Conservation (phyloP, 1,140 invertebrate genomes). For the Calephelis virginiensis region DNA sequence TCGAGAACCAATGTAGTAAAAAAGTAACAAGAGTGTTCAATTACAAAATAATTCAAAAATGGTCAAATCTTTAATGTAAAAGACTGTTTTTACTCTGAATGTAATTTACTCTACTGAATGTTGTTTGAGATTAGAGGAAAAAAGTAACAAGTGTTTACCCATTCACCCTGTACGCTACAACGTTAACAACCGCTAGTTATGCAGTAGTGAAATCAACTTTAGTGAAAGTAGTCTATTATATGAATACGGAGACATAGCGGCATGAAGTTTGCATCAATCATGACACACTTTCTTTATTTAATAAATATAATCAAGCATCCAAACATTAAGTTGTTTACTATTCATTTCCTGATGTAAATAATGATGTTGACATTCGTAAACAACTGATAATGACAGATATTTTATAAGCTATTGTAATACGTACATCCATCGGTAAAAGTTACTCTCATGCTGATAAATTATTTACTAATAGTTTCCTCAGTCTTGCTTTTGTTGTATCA, state of each 20-base stretch:
- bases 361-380: background rate
- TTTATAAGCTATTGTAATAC: no score
- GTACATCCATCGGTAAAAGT: no score
- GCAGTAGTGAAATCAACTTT: constrained; percentile 60
- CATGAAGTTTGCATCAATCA: constrained; percentile 39
- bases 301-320: constrained; percentile 13
- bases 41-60: no score
- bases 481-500: no score
- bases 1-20: no score
- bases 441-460: background rate
- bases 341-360: constrained; percentile 8
- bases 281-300: constrained; percentile 33
- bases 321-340: constrained; percentile 6
- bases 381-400: no score
- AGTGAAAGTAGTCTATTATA: constrained; percentile 67
- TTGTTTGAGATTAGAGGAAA: background rate
- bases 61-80: no score
- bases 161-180: constrained; percentile 30
- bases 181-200: constrained; percentile 53
- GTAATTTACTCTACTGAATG: no score
- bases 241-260: constrained; percentile 45
- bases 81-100: no score
- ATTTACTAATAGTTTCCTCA: background rate
- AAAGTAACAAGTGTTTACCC: constrained; percentile 19
- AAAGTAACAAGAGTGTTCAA: no score